A percentile compares a stretch with the other conserved stretches of the same genome.
These are phyloP conservation scores for Drosophila picticornis DNA, from an alignment of 2,888 invertebrate species.

Conservation along the genomic window DNA sequence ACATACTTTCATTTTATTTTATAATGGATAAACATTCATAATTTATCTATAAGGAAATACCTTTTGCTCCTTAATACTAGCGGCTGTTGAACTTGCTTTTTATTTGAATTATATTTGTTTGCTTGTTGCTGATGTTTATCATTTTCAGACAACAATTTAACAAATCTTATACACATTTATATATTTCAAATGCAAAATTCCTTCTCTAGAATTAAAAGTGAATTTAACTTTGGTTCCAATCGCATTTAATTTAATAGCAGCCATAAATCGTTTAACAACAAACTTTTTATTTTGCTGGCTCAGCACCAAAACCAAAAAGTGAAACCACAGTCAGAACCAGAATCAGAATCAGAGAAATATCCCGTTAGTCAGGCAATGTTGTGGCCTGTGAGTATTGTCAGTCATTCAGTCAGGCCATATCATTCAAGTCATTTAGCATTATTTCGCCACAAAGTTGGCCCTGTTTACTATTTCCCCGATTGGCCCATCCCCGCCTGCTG, in stretches of 20 bases:
- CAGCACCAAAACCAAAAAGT: conserved; percentile 23
- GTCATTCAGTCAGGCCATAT: conserved; percentile 50
- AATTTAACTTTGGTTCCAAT: conserved; percentile 43
- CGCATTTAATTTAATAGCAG: conserved; percentile 29
- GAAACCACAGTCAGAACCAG: conserved; percentile 23
- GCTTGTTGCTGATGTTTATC: not conserved
- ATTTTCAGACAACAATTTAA: not conserved
- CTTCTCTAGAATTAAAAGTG: conserved; percentile 21
- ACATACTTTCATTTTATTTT: not conserved
- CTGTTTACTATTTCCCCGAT: conserved; percentile 3
- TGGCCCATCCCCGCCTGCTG: conserved; percentile 17
- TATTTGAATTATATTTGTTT: not conserved
- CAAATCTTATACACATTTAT: not conserved
- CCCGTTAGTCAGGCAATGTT: conserved; percentile 33
- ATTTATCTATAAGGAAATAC: too few species aligned
- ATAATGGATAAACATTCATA: not conserved
- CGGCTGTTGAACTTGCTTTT: not conserved
- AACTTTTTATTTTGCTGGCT: conserved; percentile 26
- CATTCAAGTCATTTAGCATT: conserved; percentile 59
- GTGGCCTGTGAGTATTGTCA: conserved; percentile 34
- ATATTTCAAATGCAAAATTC: not conserved
- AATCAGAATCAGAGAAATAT: conserved; percentile 1
- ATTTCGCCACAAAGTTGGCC: conserved; percentile 57
- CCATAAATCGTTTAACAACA: conserved; percentile 34
- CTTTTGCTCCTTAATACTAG: not conserved